Conservation (phyloP, 2,113 vertebrate genomes). For the Calyptomena viridis region DNA sequence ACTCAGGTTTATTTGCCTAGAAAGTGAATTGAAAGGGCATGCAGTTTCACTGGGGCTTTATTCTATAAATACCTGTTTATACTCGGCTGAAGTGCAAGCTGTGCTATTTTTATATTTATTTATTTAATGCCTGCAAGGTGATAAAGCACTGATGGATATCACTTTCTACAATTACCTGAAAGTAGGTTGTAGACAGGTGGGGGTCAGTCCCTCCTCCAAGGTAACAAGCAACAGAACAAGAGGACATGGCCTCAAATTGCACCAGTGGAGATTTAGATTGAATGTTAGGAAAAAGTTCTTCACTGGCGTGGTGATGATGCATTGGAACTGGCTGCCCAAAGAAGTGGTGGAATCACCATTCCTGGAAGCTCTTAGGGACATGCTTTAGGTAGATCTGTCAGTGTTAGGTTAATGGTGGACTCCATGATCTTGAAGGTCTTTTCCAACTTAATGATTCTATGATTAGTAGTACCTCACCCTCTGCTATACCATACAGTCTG, state of each 20-base stretch:
- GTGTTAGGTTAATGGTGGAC: neutral
- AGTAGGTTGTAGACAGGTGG: neutral
- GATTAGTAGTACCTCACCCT: neutral
- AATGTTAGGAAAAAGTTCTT: neutral
- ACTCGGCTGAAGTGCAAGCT: neutral
- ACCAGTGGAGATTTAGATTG: neutral
- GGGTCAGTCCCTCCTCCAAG: neutral
- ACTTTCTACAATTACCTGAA: neutral
- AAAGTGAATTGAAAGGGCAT: slow-evolving; percentile 41
- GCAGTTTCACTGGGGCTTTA: slow-evolving; percentile 22
- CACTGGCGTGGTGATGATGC: neutral
- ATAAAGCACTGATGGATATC: neutral
- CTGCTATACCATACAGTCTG: neutral
- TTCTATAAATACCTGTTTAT: slow-evolving; percentile 36
- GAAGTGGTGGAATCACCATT: neutral
- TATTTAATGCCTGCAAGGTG: slow-evolving; percentile 29
- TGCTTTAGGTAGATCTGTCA: accelerated
- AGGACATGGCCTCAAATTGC: neutral
- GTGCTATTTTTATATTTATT: slow-evolving; percentile 11
- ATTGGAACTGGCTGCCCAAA: neutral
- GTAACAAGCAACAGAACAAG: neutral
- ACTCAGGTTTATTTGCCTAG: slow-evolving; percentile 18
- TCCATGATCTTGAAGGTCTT: neutral
- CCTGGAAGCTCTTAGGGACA: neutral
- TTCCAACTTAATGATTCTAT: neutral